Evolutionary conservation across 92 coral and sea anemone species (phyloP).

Genomic region (Zoanthus sansibaricus): DNA sequence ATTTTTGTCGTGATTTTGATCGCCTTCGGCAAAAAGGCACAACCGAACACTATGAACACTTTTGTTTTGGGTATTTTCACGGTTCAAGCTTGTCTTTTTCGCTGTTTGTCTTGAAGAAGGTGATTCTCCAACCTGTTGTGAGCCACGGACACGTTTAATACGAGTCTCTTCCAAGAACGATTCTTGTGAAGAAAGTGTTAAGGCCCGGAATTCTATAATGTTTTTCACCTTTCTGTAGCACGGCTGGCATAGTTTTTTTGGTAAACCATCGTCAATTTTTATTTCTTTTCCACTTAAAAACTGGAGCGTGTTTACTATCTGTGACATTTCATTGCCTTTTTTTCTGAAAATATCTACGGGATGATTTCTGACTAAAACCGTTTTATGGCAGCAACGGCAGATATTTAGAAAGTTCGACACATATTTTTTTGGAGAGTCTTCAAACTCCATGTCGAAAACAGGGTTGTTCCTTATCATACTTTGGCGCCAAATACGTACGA

Average conservation of each 20-base stretch:
- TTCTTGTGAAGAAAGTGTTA: conserved; percentile 14
- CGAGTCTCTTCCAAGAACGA: conserved; percentile 9
- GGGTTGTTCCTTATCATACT: no score
- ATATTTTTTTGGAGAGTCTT: no score
- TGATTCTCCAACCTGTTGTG: conserved; percentile 48
- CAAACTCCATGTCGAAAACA: no score
- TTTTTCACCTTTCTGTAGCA: background rate
- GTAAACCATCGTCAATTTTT: no score
- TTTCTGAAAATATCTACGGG: background rate
- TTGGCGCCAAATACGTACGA: no score
- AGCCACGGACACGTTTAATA: conserved; percentile 36
- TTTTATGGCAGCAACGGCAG: background rate
- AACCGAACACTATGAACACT: conserved; percentile 17
- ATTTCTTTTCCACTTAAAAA: no score
- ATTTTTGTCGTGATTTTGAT: conserved; percentile 33
- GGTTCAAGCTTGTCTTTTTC: conserved; percentile 46
- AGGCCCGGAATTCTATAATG: background rate
- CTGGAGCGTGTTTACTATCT: no score
- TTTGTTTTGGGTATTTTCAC: background rate
- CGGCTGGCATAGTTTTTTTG: background rate
- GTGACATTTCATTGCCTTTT: background rate
- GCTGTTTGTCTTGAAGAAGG: conserved; percentile 44
- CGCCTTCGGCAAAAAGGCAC: conserved; percentile 28
- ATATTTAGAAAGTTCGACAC: no score
- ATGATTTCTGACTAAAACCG: background rate